Conservation (phyloP, 2,113 vertebrate species). For the Ictalurus furcatus region DNA sequence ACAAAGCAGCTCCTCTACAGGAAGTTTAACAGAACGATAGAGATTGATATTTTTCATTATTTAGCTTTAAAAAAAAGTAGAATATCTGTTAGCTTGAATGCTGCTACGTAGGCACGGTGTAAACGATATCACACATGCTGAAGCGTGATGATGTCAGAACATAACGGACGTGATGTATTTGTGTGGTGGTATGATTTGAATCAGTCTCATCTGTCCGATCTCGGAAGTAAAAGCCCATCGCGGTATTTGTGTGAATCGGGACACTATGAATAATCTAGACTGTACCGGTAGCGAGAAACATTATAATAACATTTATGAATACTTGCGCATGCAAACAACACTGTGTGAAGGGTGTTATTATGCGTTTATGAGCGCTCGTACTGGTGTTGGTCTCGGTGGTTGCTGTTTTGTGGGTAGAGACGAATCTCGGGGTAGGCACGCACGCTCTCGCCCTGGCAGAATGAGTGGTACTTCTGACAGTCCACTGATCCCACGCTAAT, state of each 20-base stretch:
- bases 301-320: background rate
- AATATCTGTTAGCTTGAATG: background rate
- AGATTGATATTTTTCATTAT: background rate
- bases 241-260: too few relatives aligned
- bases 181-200: background rate
- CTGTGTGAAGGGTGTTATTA: background rate
- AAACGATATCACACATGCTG: too few relatives aligned
- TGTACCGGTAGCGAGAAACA: background rate
- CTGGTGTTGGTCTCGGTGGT: constrained; percentile 75
- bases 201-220: background rate
- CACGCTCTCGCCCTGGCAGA: constrained; percentile 86
- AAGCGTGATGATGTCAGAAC: background rate
- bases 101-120: background rate
- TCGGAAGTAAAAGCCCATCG: too few relatives aligned
- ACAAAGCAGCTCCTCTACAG: background rate
- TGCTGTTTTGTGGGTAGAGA: constrained; percentile 79
- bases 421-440: constrained; percentile 91
- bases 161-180: background rate
- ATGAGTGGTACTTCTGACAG: constrained; percentile 87
- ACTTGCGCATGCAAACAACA: background rate
- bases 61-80: background rate
- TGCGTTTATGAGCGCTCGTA: constrained; percentile 66
- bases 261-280: background rate
- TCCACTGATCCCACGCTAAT: constrained; percentile 88
- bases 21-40: background rate